phyloP scores from a whole-genome alignment of 30 jellyfish, hydroid and myxozoan species.

The Pelagia noctiluca region DNA sequence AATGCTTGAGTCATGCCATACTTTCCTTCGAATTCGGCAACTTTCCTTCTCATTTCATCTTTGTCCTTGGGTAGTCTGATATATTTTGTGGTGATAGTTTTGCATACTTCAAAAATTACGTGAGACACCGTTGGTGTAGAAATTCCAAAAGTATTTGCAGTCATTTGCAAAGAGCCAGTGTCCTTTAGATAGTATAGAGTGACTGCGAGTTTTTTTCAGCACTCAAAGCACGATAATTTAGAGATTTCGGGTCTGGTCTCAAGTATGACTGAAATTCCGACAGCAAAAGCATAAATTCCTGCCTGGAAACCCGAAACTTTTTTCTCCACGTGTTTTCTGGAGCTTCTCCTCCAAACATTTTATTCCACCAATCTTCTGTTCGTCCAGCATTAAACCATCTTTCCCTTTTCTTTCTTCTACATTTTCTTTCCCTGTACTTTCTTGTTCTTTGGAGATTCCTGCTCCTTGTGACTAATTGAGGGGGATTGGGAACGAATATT shows the following conservation, averaged over 20 bases:
- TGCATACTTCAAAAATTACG: slow-evolving; percentile 47
- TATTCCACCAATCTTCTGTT: slow-evolving; percentile 60
- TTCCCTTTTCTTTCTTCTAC: background rate
- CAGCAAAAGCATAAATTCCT: slow-evolving; percentile 22
- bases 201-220: slow-evolving; percentile 67
- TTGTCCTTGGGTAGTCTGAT: slow-evolving; percentile 19
- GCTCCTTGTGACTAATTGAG: too few species aligned
- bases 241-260: slow-evolving; percentile 49
- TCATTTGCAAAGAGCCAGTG: slow-evolving; percentile 43
- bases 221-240: slow-evolving; percentile 37
- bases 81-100: slow-evolving; percentile 33
- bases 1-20: slow-evolving; percentile 48
- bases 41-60: slow-evolving; percentile 3
- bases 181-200: slow-evolving; percentile 45
- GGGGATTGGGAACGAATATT: too few species aligned
- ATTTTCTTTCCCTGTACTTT: background rate
- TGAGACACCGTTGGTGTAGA: slow-evolving; percentile 37
- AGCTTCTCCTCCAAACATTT: slow-evolving; percentile 15
- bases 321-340: slow-evolving; percentile 31
- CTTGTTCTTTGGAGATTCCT: background rate
- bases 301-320: slow-evolving; percentile 37
- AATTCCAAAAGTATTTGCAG: slow-evolving; percentile 62
- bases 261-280: slow-evolving; percentile 13
- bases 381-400: slow-evolving; percentile 41
- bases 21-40: slow-evolving; percentile 24